These are phyloP conservation scores for Scotopteryx bipunctaria DNA, from an alignment of 2,888 invertebrate species.

Conservation along the genomic window DNA sequence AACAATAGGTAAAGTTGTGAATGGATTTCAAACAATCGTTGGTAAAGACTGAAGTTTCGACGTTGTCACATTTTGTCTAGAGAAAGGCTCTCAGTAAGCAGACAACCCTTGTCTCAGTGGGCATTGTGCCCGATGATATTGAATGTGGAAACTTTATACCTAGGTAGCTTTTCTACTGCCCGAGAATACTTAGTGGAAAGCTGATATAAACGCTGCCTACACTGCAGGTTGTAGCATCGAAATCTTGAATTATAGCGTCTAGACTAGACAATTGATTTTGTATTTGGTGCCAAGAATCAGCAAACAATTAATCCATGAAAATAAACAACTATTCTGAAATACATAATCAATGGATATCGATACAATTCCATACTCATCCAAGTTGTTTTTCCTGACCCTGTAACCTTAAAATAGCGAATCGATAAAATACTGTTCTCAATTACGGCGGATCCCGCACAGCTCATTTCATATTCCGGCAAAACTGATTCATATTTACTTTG, in stretches of 20 bases:
- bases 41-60: conserved; percentile 21
- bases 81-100: conserved; percentile 10
- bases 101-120: conserved; percentile 12
- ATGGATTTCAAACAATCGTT: conserved; percentile 17
- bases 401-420: conserved; percentile 6
- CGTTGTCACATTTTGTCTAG: conserved; percentile 18
- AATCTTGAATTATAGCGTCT: background rate
- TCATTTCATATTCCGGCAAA: conserved; percentile 8
- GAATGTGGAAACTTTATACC: conserved; percentile 14
- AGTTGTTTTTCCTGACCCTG: conserved; percentile 18
- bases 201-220: background rate
- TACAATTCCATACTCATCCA: conserved; percentile 1
- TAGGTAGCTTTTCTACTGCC: background rate
- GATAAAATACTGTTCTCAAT: background rate
- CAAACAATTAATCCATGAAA: background rate
- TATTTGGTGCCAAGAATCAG: background rate
- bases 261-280: background rate
- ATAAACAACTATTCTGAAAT: background rate
- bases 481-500: conserved; percentile 15
- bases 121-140: conserved; percentile 13
- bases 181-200: background rate
- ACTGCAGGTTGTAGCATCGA: background rate
- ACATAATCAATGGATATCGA: background rate
- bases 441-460: conserved; percentile 1
- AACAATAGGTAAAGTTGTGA: conserved; percentile 17